These are phyloP conservation scores for Chamaea fasciata DNA, from an alignment of 2,113 vertebrate genomes.

Conservation along the genomic window DNA sequence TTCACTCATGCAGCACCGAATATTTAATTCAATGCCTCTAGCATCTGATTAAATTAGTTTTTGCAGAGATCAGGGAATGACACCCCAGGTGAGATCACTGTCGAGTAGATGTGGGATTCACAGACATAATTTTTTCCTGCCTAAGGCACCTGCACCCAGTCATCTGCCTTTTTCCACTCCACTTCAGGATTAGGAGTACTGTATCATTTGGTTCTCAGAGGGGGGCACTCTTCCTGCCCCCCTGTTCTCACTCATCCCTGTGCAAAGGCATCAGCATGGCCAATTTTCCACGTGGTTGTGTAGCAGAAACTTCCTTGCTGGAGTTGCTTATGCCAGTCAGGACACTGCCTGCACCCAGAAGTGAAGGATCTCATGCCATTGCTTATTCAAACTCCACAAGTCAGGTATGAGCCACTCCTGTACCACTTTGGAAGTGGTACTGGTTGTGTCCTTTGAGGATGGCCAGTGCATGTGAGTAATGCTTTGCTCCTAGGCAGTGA, in stretches of 20 bases:
- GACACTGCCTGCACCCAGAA: neutral
- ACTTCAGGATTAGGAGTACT: neutral
- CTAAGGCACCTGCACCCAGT: neutral
- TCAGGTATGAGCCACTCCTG: neutral
- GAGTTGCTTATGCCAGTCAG: neutral
- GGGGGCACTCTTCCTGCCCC: neutral
- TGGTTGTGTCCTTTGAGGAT: neutral
- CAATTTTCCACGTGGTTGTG: neutral
- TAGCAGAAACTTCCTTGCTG: neutral
- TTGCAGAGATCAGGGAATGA: neutral
- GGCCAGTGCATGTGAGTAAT: neutral
- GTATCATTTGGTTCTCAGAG: neutral
- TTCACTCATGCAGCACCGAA: neutral
- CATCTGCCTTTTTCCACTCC: neutral
- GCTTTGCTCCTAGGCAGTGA: neutral
- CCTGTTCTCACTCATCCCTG: neutral
- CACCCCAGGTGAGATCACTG: neutral
- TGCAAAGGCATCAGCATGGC: neutral
- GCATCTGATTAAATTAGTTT: neutral
- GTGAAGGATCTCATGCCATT: neutral
- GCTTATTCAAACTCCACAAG: neutral
- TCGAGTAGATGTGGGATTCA: neutral
- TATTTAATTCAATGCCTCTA: neutral
- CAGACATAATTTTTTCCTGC: neutral
- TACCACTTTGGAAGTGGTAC: neutral